Percentiles rank a stretch among this genome's conserved stretches.
These are phyloP conservation scores for Drosophila nigritarsus DNA, from an alignment of 2,888 invertebrate species.

Conservation along the genomic window DNA sequence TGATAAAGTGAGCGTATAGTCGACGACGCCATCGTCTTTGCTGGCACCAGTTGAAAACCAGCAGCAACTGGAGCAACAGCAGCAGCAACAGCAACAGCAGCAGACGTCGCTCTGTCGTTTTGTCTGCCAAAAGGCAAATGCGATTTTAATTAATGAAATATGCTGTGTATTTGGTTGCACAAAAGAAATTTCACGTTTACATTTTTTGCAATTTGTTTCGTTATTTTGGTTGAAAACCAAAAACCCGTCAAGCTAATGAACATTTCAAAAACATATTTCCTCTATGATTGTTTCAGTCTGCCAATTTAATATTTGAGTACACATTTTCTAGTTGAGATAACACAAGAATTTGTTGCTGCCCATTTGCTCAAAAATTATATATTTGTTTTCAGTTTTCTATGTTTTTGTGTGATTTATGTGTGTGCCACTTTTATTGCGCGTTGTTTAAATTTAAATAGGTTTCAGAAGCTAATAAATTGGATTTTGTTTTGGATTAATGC, in stretches of 20 bases:
- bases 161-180: conserved; percentile 73
- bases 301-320: conserved; percentile 44
- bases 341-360: conserved; percentile 62
- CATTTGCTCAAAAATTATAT: conserved; percentile 50
- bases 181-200: conserved; percentile 70
- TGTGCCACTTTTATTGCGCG: conserved; percentile 65
- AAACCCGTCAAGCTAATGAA: conserved; percentile 66
- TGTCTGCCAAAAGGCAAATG: conserved; percentile 71
- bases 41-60: conserved; percentile 66
- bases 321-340: conserved; percentile 74
- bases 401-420: conserved; percentile 73
- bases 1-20: conserved; percentile 80
- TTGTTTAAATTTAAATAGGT: conserved; percentile 56
- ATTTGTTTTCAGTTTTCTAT: conserved; percentile 20
- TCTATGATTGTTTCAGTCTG: conserved; percentile 28
- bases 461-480: conserved; percentile 66
- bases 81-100: conserved; percentile 12
- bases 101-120: conserved; percentile 15
- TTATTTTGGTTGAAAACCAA: conserved; percentile 40
- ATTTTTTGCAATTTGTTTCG: conserved; percentile 52
- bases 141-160: conserved; percentile 80
- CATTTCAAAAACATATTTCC: conserved; percentile 34
- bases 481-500: conserved; percentile 20
- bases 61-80: conserved; percentile 74
- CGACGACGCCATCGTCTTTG: conserved; percentile 33